Percentiles rank a stretch among this genome's conserved stretches.
phyloP scores from a whole-genome alignment of 1,140 invertebrate species.

The Anoplophora glabripennis region DNA sequence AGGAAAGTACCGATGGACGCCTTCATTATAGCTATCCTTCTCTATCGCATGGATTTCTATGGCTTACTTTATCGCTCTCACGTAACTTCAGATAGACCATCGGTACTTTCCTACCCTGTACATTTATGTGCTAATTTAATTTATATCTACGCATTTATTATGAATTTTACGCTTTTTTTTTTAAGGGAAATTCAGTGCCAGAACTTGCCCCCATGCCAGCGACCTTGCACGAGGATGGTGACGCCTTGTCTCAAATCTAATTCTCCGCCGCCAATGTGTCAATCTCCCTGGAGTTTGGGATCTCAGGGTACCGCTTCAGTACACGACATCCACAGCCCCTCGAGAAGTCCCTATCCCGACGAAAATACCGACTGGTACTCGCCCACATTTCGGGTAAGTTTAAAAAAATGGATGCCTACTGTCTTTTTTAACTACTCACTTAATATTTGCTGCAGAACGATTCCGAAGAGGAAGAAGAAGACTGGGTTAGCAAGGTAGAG shows the following conservation, averaged over 20 bases:
- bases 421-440: background rate
- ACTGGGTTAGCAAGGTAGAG: conserved; percentile 30
- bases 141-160: no score
- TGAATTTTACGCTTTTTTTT: no score
- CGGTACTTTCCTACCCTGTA: no score
- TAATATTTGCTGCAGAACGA: conserved; percentile 18
- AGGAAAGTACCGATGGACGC: no score
- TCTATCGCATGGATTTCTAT: no score
- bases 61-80: no score
- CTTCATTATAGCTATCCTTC: no score
- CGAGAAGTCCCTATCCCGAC: conserved; percentile 19
- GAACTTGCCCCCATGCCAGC: no score
- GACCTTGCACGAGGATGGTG: no score
- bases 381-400: conserved; percentile 23
- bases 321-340: conserved; percentile 24
- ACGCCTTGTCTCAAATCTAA: no score
- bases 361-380: conserved; percentile 27
- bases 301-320: conserved; percentile 32
- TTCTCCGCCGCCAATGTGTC: conserved; percentile 1
- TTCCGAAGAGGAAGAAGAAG: conserved; percentile 28
- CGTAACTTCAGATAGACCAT: no score
- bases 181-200: conserved; percentile 1
- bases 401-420: background rate
- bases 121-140: no score
- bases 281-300: conserved; percentile 33